A percentile compares a stretch with the other conserved stretches of the same genome.
phyloP scores from a whole-genome alignment of 1,140 invertebrate genomes.

The Diorhabda carinulata region DNA sequence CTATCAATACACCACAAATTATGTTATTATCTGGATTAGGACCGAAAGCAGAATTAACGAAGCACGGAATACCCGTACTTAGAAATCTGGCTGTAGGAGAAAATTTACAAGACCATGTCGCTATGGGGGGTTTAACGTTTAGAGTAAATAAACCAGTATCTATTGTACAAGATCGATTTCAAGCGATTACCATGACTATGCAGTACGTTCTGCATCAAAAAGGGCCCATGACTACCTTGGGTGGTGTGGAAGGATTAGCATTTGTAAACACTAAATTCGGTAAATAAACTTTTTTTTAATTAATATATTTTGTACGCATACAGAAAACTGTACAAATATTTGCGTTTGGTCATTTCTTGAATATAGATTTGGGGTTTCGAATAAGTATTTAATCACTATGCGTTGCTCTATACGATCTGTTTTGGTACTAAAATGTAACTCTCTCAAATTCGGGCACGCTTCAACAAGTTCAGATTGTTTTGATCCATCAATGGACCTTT shows the following conservation, averaged over 20 bases:
- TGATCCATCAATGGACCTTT: too few relatives aligned
- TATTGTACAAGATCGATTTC: conserved; percentile 67
- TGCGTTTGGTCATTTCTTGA: too few relatives aligned
- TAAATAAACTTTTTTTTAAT: conserved; percentile 45
- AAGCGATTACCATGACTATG: conserved; percentile 71
- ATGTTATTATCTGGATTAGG: conserved; percentile 87
- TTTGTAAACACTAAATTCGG: conserved; percentile 67
- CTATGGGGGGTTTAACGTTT: conserved; percentile 76
- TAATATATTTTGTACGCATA: too few relatives aligned
- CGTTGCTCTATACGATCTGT: too few relatives aligned
- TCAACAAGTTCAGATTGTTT: too few relatives aligned
- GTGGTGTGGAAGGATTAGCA: conserved; percentile 79
- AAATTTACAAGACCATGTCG: conserved; percentile 80
- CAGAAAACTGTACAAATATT: too few relatives aligned
- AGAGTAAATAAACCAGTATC: conserved; percentile 69
- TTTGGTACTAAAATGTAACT: too few relatives aligned
- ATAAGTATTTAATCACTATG: too few relatives aligned
- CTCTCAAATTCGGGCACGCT: too few relatives aligned
- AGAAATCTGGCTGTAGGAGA: conserved; percentile 71
- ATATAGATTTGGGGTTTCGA: too few relatives aligned
- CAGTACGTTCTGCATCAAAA: conserved; percentile 71
- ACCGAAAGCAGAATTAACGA: conserved; percentile 66
- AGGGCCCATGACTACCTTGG: conserved; percentile 79
- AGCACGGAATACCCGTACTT: conserved; percentile 66
- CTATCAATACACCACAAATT: conserved; percentile 76